phyloP scores from a whole-genome alignment of 2,888 invertebrate species.

The Microchrysa polita region DNA sequence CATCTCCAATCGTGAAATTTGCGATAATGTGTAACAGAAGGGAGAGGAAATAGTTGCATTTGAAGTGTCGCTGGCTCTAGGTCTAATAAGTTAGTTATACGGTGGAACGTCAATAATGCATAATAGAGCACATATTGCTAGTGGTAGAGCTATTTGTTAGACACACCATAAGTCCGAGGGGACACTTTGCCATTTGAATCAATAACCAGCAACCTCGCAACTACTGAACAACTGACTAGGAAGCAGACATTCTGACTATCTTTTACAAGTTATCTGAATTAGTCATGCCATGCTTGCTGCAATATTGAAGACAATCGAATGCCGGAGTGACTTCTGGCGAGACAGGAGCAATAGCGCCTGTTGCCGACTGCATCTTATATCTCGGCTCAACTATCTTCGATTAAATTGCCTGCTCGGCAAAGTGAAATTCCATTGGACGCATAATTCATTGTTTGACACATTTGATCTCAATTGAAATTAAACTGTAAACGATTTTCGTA shows the following conservation, averaged over 20 bases:
- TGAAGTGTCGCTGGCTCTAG: no score
- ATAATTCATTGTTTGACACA: slow-evolving; percentile 24
- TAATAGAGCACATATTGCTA: no score
- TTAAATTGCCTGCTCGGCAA: not conserved
- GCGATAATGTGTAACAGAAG: no score
- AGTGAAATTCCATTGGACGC: not conserved
- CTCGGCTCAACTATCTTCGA: slow-evolving; percentile 13
- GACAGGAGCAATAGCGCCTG: not conserved
- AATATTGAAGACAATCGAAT: slow-evolving; percentile 14
- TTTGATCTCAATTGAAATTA: slow-evolving; percentile 32
- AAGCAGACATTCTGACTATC: slow-evolving; percentile 27
- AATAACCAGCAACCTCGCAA: not conserved
- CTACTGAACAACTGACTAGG: slow-evolving; percentile 8
- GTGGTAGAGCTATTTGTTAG: no score
- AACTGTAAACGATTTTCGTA: no score
- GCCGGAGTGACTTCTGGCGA: not conserved
- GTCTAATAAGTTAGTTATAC: no score
- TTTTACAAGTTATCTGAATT: slow-evolving; percentile 11
- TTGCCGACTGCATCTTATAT: no score
- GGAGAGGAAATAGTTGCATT: no score
- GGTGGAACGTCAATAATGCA: no score
- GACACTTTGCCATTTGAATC: slow-evolving; percentile 9
- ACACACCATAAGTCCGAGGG: no score
- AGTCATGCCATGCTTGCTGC: slow-evolving; percentile 18
- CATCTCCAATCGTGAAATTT: no score